Conservation (phyloP, 1,140 invertebrate genomes). For the Oncopodura yosiiana region DNA sequence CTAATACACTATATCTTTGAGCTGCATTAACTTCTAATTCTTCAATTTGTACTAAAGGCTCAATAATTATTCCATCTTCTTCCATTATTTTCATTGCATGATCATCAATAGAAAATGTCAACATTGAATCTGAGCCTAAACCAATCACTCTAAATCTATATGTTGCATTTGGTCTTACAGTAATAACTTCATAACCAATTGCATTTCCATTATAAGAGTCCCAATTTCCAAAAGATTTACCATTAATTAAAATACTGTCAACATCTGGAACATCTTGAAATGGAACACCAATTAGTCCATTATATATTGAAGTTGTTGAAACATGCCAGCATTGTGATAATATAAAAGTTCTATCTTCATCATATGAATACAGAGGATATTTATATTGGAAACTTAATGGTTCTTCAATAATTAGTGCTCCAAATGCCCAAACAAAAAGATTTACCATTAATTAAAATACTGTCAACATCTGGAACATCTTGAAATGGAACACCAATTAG, state of each 20-base stretch:
- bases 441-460: constrained; percentile 17
- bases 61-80: constrained; percentile 5
- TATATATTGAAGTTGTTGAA: not conserved
- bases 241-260: constrained; percentile 3
- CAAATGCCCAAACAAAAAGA: too few relatives aligned
- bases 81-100: constrained; percentile 9
- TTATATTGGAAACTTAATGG: not conserved
- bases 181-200: constrained; percentile 1
- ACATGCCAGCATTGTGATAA: not conserved
- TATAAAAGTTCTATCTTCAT: constrained; percentile 13
- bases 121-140: not conserved
- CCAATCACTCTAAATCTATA: constrained; percentile 10
- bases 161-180: not conserved
- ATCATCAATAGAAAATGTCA: not conserved
- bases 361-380: constrained; percentile 6
- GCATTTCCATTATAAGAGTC: too few relatives aligned
- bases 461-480: constrained; percentile 13
- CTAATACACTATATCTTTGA: constrained; percentile 9
- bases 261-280: not conserved
- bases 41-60: not conserved
- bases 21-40: constrained; percentile 1
- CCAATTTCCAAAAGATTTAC: not conserved
- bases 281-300: not conserved
- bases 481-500: not conserved
- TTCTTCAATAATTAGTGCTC: too few relatives aligned